Evolutionary conservation across 2,888 invertebrate genomes (phyloP).

Genomic region (Epirrhoe alternata): DNA sequence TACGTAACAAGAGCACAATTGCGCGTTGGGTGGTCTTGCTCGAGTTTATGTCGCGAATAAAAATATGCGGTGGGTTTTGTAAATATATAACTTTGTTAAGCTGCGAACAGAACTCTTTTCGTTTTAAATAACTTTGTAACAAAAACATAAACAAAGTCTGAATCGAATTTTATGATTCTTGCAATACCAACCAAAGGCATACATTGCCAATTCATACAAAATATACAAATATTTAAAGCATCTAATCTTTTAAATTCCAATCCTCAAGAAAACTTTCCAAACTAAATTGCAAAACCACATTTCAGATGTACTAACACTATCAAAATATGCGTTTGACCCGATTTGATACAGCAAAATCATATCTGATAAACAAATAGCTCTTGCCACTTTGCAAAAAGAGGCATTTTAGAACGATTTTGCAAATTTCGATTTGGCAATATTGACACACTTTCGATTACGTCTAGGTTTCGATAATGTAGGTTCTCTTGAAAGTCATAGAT

Average conservation of each 20-base stretch:
- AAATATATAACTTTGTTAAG: slow-evolving; percentile 57
- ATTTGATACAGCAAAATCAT: slow-evolving; percentile 61
- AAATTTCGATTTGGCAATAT: slow-evolving; percentile 48
- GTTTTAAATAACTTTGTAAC: slow-evolving; percentile 44
- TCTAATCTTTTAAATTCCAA: neutral
- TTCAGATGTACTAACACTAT: slow-evolving; percentile 57
- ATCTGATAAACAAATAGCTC: slow-evolving; percentile 56
- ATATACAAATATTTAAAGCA: too few relatives aligned
- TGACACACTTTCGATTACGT: slow-evolving; percentile 62
- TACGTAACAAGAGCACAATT: slow-evolving; percentile 47
- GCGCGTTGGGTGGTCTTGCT: slow-evolving; percentile 60
- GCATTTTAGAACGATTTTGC: slow-evolving; percentile 42
- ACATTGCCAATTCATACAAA: too few relatives aligned
- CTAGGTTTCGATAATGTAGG: slow-evolving; percentile 50
- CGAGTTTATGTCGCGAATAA: slow-evolving; percentile 53
- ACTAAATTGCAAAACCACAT: slow-evolving; percentile 39
- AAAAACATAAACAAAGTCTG: neutral
- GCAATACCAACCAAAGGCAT: too few relatives aligned
- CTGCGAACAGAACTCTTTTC: slow-evolving; percentile 5
- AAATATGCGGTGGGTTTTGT: slow-evolving; percentile 57
- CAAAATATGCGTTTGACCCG: slow-evolving; percentile 72
- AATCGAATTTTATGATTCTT: neutral
- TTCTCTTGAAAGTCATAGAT: slow-evolving; percentile 24
- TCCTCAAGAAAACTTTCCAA: slow-evolving; percentile 21
- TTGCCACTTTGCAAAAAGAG: slow-evolving; percentile 47